A percentile compares a stretch with the other conserved stretches of the same genome.
These are phyloP conservation scores for Leucozona laternaria DNA, from an alignment of 2,888 invertebrate species.

Conservation along the genomic window DNA sequence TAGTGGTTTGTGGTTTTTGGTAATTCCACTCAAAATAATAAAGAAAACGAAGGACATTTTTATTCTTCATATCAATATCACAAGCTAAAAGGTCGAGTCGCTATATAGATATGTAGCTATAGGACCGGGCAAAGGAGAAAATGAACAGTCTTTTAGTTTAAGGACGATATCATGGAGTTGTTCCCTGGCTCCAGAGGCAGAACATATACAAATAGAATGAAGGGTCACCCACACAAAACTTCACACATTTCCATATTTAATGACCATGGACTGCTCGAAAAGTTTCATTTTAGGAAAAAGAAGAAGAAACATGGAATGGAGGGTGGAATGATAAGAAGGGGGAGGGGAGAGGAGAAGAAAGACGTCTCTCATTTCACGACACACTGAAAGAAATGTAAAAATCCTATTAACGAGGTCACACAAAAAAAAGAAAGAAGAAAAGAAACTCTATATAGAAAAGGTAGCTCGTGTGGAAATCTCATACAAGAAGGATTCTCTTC, in stretches of 20 bases:
- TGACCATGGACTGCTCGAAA: slow-evolving; percentile 65
- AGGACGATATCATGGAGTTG: slow-evolving; percentile 15
- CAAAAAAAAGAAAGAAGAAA: slow-evolving; percentile 1
- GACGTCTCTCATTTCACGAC: slow-evolving; percentile 65
- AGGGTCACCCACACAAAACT: slow-evolving; percentile 60
- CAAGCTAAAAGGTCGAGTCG: slow-evolving; percentile 32
- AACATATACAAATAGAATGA: not conserved
- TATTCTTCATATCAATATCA: slow-evolving; percentile 43
- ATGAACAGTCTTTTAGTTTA: slow-evolving; percentile 34
- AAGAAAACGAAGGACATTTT: slow-evolving; percentile 43
- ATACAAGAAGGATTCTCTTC: slow-evolving; percentile 46
- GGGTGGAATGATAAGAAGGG: no score
- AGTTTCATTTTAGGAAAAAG: slow-evolving; percentile 44
- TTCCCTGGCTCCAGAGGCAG: not conserved
- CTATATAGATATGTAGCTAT: not conserved
- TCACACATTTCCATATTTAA: slow-evolving; percentile 76
- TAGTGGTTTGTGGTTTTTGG: slow-evolving; percentile 49
- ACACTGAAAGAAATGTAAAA: slow-evolving; percentile 58
- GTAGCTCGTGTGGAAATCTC: slow-evolving; percentile 70
- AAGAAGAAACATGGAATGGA: no score
- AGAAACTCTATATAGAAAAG: slow-evolving; percentile 34
- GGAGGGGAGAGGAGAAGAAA: not conserved
- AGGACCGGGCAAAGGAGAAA: not conserved
- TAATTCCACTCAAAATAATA: slow-evolving; percentile 16
- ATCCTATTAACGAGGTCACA: slow-evolving; percentile 74